phyloP scores from a whole-genome alignment of 2,113 vertebrate genomes.

The Boulengeromyrus knoepffleri region DNA sequence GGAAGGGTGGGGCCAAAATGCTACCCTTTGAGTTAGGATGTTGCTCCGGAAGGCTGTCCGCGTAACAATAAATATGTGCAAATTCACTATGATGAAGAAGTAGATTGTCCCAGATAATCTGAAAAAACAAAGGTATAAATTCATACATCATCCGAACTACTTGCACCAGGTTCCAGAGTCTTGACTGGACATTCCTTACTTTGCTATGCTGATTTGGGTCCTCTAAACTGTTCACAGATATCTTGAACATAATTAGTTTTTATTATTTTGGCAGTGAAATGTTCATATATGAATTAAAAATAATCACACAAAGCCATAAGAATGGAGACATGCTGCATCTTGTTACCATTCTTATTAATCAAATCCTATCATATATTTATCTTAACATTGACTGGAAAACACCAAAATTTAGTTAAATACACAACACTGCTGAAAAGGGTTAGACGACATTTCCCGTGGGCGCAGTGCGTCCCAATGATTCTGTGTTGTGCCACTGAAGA shows the following conservation, averaged over 20 bases:
- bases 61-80: not conserved
- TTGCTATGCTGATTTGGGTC: not conserved
- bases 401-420: not conserved
- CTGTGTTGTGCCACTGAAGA: not conserved
- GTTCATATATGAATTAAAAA: not conserved
- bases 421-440: not conserved
- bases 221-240: not conserved
- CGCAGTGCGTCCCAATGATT: not conserved
- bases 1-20: not conserved
- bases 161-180: not conserved
- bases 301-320: not conserved
- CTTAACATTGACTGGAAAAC: not conserved
- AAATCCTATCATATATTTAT: not conserved
- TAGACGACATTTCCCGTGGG: not conserved
- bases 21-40: not conserved
- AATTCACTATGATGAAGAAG: not conserved
- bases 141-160: not conserved
- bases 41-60: not conserved
- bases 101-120: not conserved
- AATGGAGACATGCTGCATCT: not conserved
- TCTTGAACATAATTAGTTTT: not conserved
- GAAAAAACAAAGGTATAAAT: not conserved
- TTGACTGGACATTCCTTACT: not conserved
- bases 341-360: not conserved
- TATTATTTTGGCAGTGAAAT: not conserved